Evolutionary conservation across 2,888 invertebrate genomes (phyloP).

Genomic region (Latrodectus hesperus): DNA sequence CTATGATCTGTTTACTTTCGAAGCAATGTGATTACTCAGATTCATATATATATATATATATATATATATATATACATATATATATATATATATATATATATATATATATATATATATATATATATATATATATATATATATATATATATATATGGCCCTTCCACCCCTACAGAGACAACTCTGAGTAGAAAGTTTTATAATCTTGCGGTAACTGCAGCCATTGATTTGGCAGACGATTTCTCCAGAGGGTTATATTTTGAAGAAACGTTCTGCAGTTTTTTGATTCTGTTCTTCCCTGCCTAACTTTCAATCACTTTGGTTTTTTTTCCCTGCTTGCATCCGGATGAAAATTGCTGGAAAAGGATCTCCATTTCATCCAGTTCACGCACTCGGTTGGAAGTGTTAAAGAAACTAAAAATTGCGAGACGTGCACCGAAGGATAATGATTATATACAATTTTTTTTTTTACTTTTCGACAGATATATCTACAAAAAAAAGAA

Average conservation of each 20-base stretch:
- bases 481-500: no score
- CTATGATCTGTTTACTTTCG: conserved; percentile 62
- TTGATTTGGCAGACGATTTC: conserved; percentile 22
- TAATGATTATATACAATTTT: no score
- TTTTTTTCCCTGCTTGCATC: conserved; percentile 31
- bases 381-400: conserved; percentile 45
- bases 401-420: neutral
- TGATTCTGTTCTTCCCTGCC: neutral
- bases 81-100: conserved; percentile 7
- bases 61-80: conserved; percentile 17
- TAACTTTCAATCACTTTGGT: conserved; percentile 21
- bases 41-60: neutral
- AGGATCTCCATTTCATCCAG: conserved; percentile 43
- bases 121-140: conserved; percentile 23
- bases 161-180: conserved; percentile 11
- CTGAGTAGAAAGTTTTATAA: conserved; percentile 52
- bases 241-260: no score
- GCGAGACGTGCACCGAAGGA: neutral
- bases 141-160: conserved; percentile 7
- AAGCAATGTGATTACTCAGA: conserved; percentile 44
- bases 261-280: neutral
- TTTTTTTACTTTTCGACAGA: no score
- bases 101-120: conserved; percentile 27
- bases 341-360: conserved; percentile 63
- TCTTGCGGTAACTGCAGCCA: conserved; percentile 56